Percentiles rank a stretch among this genome's conserved stretches.
phyloP scores from a whole-genome alignment of 2,113 vertebrate genomes.

The Euleptes europaea region DNA sequence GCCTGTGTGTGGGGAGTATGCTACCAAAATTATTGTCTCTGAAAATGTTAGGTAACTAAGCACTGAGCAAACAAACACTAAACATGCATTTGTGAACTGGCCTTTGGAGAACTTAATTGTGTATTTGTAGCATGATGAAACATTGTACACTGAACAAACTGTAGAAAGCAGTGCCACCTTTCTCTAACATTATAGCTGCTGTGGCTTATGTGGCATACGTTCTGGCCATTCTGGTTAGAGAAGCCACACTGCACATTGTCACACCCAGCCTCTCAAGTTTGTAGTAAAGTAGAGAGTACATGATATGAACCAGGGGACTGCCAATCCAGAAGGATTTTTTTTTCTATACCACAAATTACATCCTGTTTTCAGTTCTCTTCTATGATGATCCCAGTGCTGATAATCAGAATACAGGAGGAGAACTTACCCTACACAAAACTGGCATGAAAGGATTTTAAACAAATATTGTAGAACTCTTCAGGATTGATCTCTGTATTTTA shows the following conservation, averaged over 20 bases:
- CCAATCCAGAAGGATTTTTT: not conserved
- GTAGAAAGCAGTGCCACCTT: not conserved
- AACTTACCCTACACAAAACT: not conserved
- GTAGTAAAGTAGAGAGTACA: constrained; percentile 12
- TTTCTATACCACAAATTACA: not conserved
- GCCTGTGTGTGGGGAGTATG: too few species aligned
- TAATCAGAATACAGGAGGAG: not conserved
- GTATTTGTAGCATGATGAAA: not conserved
- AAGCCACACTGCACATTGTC: not conserved
- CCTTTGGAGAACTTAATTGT: not conserved
- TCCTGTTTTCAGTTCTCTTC: not conserved
- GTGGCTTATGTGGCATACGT: not conserved
- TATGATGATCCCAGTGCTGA: not conserved
- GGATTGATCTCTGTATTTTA: not conserved
- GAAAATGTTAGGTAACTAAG: not conserved
- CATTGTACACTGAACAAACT: not conserved
- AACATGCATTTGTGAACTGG: not conserved
- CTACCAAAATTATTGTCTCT: too few species aligned
- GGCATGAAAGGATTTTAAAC: not conserved
- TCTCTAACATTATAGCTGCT: not conserved
- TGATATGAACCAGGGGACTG: constrained; percentile 5
- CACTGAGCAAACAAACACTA: not conserved
- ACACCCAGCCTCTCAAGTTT: not conserved
- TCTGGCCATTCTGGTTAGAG: not conserved
- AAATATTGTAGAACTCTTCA: too few species aligned